These are phyloP conservation scores for Eidolon dupreanum DNA, from an alignment of 2,797 vertebrate genomes.

Conservation along the genomic window DNA sequence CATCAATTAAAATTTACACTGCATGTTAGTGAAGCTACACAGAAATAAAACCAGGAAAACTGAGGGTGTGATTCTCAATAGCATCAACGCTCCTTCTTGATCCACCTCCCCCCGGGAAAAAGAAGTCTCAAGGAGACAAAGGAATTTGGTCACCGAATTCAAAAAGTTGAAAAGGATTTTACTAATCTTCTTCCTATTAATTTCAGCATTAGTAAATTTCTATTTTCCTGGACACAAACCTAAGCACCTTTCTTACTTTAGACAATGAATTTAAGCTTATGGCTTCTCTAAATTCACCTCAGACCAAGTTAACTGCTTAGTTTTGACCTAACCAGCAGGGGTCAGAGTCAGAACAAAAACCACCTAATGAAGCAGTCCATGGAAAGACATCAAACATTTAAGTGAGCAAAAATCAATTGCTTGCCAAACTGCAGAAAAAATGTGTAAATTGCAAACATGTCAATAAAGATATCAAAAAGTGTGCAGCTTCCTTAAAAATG, in stretches of 20 bases:
- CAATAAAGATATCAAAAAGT: neutral
- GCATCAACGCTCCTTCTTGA: neutral
- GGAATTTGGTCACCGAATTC: neutral
- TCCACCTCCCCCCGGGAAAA: neutral
- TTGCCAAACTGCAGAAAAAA: neutral
- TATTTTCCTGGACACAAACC: neutral
- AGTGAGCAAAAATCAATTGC: neutral
- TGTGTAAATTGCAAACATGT: neutral
- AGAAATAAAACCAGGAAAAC: neutral
- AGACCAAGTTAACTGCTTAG: slow-evolving; percentile 55
- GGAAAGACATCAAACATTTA: neutral
- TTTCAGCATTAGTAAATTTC: slow-evolving; percentile 5
- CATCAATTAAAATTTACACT: neutral
- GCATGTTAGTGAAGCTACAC: neutral
- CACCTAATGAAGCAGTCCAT: neutral
- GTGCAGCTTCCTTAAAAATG: neutral
- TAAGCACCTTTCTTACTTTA: neutral
- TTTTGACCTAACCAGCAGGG: slow-evolving; percentile 82
- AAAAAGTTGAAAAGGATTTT: slow-evolving; percentile 15
- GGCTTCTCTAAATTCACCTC: slow-evolving; percentile 17
- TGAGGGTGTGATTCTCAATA: neutral
- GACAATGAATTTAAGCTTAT: neutral
- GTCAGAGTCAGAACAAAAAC: slow-evolving; percentile 80
- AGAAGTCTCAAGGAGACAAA: slow-evolving; percentile 20
- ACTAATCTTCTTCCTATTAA: slow-evolving; percentile 28